A percentile compares a stretch with the other conserved stretches of the same genome.
Conservation (phyloP, 1,140 invertebrate species). For the Bombus terrestris region DNA sequence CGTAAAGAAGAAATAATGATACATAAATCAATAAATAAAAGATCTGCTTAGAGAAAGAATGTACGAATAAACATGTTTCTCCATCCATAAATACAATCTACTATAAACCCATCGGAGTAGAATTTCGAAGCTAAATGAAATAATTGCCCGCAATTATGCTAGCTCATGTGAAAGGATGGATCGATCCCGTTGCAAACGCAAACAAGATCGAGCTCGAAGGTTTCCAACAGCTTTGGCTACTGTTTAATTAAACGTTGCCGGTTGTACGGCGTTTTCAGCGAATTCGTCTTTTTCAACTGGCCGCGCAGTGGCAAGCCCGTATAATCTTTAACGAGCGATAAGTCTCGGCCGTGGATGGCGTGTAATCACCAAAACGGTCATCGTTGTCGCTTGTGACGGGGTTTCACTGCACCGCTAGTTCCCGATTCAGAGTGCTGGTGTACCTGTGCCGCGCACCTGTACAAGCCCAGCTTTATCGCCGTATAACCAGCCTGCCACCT, state of each 20-base stretch:
- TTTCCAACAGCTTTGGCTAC: neutral
- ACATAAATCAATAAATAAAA: too few species aligned
- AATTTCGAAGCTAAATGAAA: neutral
- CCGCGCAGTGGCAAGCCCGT: neutral
- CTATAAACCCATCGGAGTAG: neutral
- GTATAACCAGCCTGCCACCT: conserved; percentile 71
- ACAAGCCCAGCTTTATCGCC: conserved; percentile 65
- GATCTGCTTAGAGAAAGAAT: too few species aligned
- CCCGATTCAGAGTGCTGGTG: conserved; percentile 65
- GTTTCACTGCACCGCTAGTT: conserved; percentile 60
- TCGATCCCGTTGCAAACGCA: neutral
- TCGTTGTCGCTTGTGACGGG: conserved; percentile 46
- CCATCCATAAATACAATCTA: too few species aligned
- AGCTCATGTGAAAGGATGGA: neutral
- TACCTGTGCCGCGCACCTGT: conserved; percentile 65
- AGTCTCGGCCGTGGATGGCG: conserved; percentile 28
- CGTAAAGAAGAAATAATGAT: too few species aligned
- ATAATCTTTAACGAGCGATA: conserved; percentile 52
- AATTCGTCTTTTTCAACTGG: conserved; percentile 3
- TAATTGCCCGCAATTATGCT: neutral
- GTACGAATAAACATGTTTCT: too few species aligned
- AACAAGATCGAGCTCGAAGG: neutral
- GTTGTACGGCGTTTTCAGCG: neutral
- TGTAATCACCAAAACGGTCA: conserved; percentile 58
- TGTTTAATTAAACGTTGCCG: neutral